A percentile compares a stretch with the other conserved stretches of the same genome.
These are phyloP conservation scores for Epinotia ramella DNA, from an alignment of 2,888 invertebrate genomes.

Conservation along the genomic window DNA sequence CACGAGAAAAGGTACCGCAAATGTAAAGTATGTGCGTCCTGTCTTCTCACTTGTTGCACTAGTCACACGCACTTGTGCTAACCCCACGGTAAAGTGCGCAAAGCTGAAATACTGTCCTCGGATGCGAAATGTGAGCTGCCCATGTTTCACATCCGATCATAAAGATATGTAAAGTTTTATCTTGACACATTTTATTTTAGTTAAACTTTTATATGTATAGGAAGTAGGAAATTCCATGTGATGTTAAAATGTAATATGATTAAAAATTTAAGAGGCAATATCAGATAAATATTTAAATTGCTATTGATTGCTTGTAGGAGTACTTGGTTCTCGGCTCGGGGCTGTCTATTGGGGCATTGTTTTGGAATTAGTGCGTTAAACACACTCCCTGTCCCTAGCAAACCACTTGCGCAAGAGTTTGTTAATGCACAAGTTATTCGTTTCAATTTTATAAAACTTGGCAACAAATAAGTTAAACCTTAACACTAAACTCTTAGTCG, in stretches of 20 bases:
- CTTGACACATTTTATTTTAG: not conserved
- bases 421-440: no score
- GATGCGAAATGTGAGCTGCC: not conserved
- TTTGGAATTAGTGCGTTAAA: not conserved
- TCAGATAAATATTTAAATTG: not conserved
- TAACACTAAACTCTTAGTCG: no score
- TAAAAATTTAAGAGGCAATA: not conserved
- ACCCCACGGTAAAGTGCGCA: not conserved
- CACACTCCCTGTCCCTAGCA: not conserved
- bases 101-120: not conserved
- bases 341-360: not conserved
- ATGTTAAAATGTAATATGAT: not conserved
- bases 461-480: no score
- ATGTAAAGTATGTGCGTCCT: no score
- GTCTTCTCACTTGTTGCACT: no score
- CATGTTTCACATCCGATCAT: not conserved
- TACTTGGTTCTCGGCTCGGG: not conserved
- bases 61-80: not conserved
- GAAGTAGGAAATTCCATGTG: constrained; percentile 5
- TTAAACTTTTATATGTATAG: not conserved
- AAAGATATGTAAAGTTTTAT: not conserved
- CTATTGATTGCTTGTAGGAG: not conserved
- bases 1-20: no score
- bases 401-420: not conserved
- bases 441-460: no score